These are phyloP conservation scores for Alosa alosa DNA, from an alignment of 2,113 vertebrate species.

Conservation along the genomic window DNA sequence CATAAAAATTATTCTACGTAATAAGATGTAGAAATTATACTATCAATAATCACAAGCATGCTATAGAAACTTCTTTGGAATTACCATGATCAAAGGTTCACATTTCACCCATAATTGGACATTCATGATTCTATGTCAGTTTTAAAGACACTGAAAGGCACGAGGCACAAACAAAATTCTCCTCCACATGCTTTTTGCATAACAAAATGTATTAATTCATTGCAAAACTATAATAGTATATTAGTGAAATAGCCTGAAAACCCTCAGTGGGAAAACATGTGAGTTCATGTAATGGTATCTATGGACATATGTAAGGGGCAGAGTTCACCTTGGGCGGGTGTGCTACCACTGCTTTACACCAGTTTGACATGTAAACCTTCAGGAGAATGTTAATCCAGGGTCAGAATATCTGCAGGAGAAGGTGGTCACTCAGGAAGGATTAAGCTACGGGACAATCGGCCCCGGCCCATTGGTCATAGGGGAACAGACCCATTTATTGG, in stretches of 20 bases:
- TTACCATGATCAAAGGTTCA: not conserved
- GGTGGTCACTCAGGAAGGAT: slow-evolving; percentile 81
- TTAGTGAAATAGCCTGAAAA: not conserved
- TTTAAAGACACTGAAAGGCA: not conserved
- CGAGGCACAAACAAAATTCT: not conserved
- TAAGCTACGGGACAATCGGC: slow-evolving; percentile 76
- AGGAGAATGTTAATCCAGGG: slow-evolving; percentile 83
- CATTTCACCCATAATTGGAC: not conserved
- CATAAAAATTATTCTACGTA: too few species aligned
- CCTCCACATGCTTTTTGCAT: not conserved
- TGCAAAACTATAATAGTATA: not conserved
- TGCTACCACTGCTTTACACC: not conserved
- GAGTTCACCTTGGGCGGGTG: slow-evolving; percentile 7
- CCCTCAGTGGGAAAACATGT: not conserved
- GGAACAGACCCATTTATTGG: slow-evolving; percentile 75
- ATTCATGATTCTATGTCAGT: not conserved
- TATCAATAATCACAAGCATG: not conserved
- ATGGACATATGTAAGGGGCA: not conserved
- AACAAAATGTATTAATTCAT: not conserved
- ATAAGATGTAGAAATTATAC: too few species aligned
- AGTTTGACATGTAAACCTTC: slow-evolving; percentile 49
- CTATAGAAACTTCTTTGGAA: not conserved
- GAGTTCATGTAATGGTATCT: not conserved
- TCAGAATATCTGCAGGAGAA: slow-evolving; percentile 61
- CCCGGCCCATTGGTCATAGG: slow-evolving; percentile 66